phyloP scores from a whole-genome alignment of 2,888 invertebrate species.

The Dryobotodes eremita region DNA sequence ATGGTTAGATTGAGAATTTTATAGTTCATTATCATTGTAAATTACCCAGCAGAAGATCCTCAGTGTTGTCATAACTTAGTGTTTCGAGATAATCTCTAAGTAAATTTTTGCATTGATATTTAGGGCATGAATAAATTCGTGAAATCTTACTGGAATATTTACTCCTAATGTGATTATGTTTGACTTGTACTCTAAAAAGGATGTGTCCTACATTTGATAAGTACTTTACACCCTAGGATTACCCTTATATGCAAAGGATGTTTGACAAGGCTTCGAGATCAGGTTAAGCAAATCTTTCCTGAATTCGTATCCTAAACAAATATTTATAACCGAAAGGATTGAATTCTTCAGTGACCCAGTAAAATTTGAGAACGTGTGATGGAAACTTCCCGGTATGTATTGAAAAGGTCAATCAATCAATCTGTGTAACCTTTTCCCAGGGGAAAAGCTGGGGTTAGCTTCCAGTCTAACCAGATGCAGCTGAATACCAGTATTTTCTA shows the following conservation, averaged over 20 bases:
- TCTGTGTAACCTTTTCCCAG: background rate
- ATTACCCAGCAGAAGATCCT: too few species aligned
- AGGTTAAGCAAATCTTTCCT: conserved; percentile 44
- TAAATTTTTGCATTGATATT: too few species aligned
- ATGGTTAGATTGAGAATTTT: too few species aligned
- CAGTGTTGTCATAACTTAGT: too few species aligned
- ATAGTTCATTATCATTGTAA: too few species aligned
- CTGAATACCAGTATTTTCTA: background rate
- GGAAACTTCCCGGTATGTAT: background rate
- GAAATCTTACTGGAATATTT: background rate
- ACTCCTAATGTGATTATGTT: conserved; percentile 26
- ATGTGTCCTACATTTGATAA: conserved; percentile 42
- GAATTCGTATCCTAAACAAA: conserved; percentile 43
- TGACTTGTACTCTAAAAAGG: conserved; percentile 40
- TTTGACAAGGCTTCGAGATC: conserved; percentile 37
- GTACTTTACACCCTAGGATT: conserved; percentile 38
- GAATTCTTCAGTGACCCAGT: conserved; percentile 4
- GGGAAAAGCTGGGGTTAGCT: background rate
- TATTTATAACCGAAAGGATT: conserved; percentile 31
- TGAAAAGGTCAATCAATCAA: background rate
- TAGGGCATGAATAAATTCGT: too few species aligned
- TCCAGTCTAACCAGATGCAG: background rate
- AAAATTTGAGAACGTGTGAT: background rate
- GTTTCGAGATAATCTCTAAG: too few species aligned
- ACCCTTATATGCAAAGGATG: conserved; percentile 36